Conservation (phyloP, 2,888 invertebrate species). For the Erebia aethiops region DNA sequence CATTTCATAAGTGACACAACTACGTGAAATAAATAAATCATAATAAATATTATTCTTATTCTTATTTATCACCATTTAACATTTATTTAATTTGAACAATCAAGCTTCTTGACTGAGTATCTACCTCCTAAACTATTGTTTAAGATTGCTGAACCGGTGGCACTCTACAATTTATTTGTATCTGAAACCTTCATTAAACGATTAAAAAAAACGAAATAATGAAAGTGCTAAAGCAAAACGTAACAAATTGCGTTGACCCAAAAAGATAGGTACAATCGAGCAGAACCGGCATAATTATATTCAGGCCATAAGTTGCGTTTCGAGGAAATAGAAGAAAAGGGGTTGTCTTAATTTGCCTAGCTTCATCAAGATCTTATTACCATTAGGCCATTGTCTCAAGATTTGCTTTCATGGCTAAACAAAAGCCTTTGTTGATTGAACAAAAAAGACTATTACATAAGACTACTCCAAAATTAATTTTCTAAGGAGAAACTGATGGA, state of each 20-base stretch:
- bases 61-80: too few species aligned
- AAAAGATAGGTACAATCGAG: slow-evolving; percentile 9
- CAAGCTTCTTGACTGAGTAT: too few species aligned
- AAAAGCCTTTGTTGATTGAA: slow-evolving; percentile 3
- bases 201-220: too few species aligned
- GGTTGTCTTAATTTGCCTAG: slow-evolving; percentile 17
- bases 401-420: neutral
- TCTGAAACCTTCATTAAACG: too few species aligned
- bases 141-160: too few species aligned
- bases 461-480: neutral
- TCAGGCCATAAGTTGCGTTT: slow-evolving; percentile 14
- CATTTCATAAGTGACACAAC: too few species aligned
- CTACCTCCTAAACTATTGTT: too few species aligned
- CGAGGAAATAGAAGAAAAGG: slow-evolving; percentile 6
- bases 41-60: too few species aligned
- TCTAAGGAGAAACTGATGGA: neutral
- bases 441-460: neutral
- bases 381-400: slow-evolving; percentile 2
- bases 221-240: neutral
- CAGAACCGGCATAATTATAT: slow-evolving; percentile 15
- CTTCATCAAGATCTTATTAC: slow-evolving; percentile 20
- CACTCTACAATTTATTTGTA: too few species aligned
- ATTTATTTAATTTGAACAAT: too few species aligned
- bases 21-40: too few species aligned
- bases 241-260: slow-evolving; percentile 5